These are phyloP conservation scores for Mesoligia furuncula DNA, from an alignment of 2,888 invertebrate genomes.

Conservation along the genomic window DNA sequence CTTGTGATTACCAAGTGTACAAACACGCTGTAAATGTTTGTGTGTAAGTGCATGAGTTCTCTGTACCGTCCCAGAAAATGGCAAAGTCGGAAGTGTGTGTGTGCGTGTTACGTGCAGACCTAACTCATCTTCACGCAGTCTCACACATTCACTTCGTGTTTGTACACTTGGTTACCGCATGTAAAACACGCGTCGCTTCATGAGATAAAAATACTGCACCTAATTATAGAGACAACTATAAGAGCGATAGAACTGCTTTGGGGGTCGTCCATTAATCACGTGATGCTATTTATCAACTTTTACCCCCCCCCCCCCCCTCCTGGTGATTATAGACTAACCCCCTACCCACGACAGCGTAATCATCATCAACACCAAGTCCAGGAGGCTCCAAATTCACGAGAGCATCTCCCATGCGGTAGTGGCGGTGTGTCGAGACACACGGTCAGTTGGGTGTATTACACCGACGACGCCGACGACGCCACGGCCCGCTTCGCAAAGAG, in stretches of 20 bases:
- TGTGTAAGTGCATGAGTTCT: neutral
- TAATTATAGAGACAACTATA: neutral
- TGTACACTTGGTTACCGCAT: neutral
- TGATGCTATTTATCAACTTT: neutral
- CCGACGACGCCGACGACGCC: no score
- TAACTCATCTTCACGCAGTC: neutral
- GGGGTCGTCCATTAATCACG: neutral
- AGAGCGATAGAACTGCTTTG: neutral
- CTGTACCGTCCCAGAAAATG: neutral
- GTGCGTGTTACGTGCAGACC: neutral
- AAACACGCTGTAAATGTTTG: neutral
- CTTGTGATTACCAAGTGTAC: neutral
- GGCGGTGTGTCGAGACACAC: no score
- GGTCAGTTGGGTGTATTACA: no score
- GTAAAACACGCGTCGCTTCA: neutral
- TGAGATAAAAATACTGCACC: neutral
- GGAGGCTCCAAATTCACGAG: no score
- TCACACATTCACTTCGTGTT: neutral
- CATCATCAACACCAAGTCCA: no score
- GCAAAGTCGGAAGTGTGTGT: neutral
- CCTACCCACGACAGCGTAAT: no score
- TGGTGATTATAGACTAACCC: no score
- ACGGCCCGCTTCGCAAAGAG: no score
- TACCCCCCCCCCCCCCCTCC: no score
- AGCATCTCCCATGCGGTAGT: no score